These are phyloP conservation scores for Brachyhypopomus gauderio DNA, from an alignment of 2,113 vertebrate species.

Conservation along the genomic window DNA sequence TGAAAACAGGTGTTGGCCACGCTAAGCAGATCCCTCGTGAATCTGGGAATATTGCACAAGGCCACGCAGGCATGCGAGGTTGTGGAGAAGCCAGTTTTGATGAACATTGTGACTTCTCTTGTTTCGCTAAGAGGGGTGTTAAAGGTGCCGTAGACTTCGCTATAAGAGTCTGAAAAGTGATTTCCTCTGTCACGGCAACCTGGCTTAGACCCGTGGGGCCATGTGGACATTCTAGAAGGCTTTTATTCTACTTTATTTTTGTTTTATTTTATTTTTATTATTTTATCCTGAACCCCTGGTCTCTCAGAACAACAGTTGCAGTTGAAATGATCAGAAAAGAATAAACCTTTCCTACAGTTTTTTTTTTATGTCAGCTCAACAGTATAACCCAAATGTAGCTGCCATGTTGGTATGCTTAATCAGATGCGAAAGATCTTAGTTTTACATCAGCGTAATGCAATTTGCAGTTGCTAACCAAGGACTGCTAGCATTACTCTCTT, in stretches of 20 bases:
- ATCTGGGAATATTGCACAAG: neutral
- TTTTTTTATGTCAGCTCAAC: neutral
- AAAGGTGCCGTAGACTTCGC: slow-evolving; percentile 20
- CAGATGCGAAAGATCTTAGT: slow-evolving; percentile 14
- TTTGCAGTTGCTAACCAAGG: neutral
- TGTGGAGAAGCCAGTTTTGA: neutral
- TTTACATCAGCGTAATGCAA: slow-evolving; percentile 18
- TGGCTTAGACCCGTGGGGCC: neutral
- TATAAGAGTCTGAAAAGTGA: slow-evolving; percentile 6
- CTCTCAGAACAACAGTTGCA: neutral
- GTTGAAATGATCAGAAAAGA: neutral
- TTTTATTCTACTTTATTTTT: neutral
- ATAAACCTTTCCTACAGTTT: neutral
- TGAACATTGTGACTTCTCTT: neutral
- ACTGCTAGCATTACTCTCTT: neutral
- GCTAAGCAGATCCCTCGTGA: neutral
- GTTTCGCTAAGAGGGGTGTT: neutral
- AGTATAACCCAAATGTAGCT: neutral
- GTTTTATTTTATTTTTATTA: no score
- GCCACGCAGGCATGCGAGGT: neutral
- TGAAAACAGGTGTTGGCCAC: no score
- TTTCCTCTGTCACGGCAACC: neutral
- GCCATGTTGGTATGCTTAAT: neutral
- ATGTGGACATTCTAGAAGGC: neutral
- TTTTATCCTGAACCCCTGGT: neutral